These are phyloP conservation scores for Cynodonichthys magdalenae DNA, from an alignment of 2,797 vertebrate species.

Conservation along the genomic window DNA sequence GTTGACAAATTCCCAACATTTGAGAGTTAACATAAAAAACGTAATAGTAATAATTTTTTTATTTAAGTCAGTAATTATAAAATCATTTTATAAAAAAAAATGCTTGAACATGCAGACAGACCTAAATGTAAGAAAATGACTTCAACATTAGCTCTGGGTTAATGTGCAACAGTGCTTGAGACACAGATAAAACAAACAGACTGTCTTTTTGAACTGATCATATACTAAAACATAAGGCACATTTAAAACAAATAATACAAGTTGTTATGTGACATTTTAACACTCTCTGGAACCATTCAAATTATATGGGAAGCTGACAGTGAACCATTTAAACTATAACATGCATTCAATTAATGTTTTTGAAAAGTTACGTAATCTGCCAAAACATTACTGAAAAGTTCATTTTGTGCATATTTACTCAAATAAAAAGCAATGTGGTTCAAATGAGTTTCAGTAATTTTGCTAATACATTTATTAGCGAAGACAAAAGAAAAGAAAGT, in stretches of 20 bases:
- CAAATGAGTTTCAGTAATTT: background rate
- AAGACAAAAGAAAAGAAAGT: no score
- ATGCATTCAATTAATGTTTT: constrained; percentile 16
- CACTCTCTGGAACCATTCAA: constrained; percentile 29
- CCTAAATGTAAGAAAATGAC: constrained; percentile 36
- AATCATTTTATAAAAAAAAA: constrained; percentile 55
- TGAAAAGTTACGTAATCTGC: constrained; percentile 12
- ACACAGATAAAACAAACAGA: constrained; percentile 37
- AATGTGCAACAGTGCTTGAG: constrained; percentile 67
- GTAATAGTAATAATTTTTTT: constrained; percentile 53
- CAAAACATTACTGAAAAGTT: constrained; percentile 23
- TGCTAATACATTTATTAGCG: background rate
- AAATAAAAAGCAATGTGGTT: constrained; percentile 11
- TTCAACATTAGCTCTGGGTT: constrained; percentile 43
- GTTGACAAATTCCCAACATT: background rate
- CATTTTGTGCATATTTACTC: constrained; percentile 42
- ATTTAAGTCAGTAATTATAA: constrained; percentile 57
- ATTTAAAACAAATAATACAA: constrained; percentile 33
- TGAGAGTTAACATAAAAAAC: constrained; percentile 11
- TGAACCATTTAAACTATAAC: constrained; percentile 10
- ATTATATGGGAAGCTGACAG: constrained; percentile 16
- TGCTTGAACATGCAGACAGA: constrained; percentile 50
- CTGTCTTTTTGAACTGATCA: constrained; percentile 14
- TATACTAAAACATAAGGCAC: constrained; percentile 67
- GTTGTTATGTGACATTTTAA: constrained; percentile 36